A percentile compares a stretch with the other conserved stretches of the same genome.
Evolutionary conservation across 2,113 vertebrate species (phyloP).

Genomic region (Chaetops frenatus): DNA sequence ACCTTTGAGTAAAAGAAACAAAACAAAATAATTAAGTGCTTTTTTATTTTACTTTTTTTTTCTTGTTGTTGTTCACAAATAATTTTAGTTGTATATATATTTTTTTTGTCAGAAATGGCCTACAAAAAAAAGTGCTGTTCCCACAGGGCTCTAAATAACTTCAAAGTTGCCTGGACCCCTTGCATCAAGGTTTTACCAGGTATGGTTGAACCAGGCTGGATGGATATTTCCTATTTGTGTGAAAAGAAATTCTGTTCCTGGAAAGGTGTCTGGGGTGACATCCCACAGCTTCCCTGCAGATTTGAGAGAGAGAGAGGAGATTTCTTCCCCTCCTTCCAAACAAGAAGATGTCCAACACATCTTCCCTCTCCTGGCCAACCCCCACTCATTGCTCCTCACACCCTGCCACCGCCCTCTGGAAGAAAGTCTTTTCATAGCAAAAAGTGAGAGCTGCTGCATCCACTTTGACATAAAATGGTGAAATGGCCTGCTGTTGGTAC

Average conservation of each 20-base stretch:
- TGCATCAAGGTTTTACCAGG: conserved; percentile 73
- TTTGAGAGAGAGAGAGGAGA: conserved; percentile 41
- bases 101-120: conserved; percentile 79
- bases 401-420: background rate
- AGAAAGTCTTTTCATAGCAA: conserved; percentile 29
- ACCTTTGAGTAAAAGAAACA: conserved; percentile 82
- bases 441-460: conserved; percentile 36
- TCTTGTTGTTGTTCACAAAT: conserved; percentile 57
- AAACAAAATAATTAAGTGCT: conserved; percentile 73
- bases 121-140: conserved; percentile 69
- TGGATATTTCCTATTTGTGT: conserved; percentile 48
- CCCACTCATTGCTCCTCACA: background rate
- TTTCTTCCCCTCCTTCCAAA: background rate
- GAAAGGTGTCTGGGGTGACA: conserved; percentile 51
- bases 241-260: conserved; percentile 52
- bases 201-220: conserved; percentile 62
- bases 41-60: conserved; percentile 72
- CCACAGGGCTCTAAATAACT: conserved; percentile 65
- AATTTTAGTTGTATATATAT: conserved; percentile 83
- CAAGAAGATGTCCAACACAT: background rate
- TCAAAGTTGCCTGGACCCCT: conserved; percentile 66
- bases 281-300: conserved; percentile 47
- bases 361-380: background rate
- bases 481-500: conserved; percentile 18
- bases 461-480: background rate